These are phyloP conservation scores for Leptobrachium leishanense DNA, from an alignment of 2,113 vertebrate species.

Conservation along the genomic window DNA sequence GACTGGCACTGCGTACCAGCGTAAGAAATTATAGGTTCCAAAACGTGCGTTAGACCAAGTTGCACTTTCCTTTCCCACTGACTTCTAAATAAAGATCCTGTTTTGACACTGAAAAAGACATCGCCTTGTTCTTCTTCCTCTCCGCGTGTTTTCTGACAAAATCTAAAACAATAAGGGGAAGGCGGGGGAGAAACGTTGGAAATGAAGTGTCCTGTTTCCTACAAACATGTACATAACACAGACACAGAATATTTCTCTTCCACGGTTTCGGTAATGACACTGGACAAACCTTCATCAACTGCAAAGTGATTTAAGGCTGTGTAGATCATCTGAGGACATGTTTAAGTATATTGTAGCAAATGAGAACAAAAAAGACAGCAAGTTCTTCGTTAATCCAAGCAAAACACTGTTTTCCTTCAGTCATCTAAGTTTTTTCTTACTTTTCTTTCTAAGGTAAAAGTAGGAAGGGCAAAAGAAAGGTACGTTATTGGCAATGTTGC, in stretches of 20 bases:
- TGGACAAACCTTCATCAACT: constrained; percentile 15
- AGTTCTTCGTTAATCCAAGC: constrained; percentile 35
- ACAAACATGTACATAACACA: constrained; percentile 50
- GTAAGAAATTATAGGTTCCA: constrained; percentile 32
- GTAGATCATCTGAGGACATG: constrained; percentile 66
- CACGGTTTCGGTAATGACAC: constrained; percentile 23
- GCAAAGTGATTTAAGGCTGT: constrained; percentile 45
- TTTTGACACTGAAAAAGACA: constrained; percentile 52
- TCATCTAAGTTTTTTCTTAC: constrained; percentile 6
- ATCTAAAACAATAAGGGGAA: constrained; percentile 66
- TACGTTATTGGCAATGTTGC: constrained; percentile 4
- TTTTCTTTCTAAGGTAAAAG: constrained; percentile 10
- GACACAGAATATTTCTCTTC: constrained; percentile 46
- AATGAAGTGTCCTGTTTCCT: constrained; percentile 52
- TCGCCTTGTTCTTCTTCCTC: constrained; percentile 54
- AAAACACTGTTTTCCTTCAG: constrained; percentile 47
- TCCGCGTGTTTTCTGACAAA: constrained; percentile 57
- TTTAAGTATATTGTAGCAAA: constrained; percentile 7
- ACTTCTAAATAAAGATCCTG: constrained; percentile 68
- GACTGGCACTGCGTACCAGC: constrained; percentile 14
- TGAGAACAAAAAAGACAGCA: constrained; percentile 23
- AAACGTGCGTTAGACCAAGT: constrained; percentile 60
- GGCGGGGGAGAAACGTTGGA: constrained; percentile 52
- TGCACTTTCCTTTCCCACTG: constrained; percentile 57
- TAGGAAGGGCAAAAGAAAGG: constrained; percentile 24